Percentiles rank a stretch among this genome's conserved stretches.
Conservation (phyloP, 2,888 invertebrate species). For the Blomia tropicalis region DNA sequence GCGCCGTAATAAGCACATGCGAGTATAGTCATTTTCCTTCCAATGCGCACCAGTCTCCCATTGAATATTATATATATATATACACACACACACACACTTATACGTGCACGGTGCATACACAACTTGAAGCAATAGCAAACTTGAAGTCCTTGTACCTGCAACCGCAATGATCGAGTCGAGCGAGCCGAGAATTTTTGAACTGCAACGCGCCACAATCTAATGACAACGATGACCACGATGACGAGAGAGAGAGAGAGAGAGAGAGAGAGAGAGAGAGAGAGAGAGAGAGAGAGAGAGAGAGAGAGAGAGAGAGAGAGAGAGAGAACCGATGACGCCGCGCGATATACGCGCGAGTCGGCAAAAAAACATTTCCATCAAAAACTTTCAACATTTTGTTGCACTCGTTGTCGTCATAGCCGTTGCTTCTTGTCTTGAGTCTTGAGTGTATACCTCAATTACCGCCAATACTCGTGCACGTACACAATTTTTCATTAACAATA, state of each 20-base stretch:
- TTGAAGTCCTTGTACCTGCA: neutral
- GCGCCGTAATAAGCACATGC: constrained; percentile 3
- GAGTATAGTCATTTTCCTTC: constrained; percentile 7
- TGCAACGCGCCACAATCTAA: neutral
- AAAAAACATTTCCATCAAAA: no score
- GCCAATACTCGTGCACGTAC: no score
- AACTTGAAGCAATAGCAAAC: no score
- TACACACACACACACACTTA: neutral
- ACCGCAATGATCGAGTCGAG: no score
- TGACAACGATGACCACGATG: neutral
- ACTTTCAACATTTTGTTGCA: no score
- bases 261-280: neutral
- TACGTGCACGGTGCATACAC: neutral
- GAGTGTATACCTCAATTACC: neutral
- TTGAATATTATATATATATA: neutral
- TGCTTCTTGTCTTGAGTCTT: neutral
- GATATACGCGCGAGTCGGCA: no score
- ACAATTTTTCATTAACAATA: no score
- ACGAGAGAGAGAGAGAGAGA: neutral
- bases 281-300: no score
- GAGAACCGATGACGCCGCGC: neutral
- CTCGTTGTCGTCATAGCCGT: no score
- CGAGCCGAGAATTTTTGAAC: neutral
- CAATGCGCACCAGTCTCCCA: neutral
- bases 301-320: no score